Conservation (phyloP, 2,888 invertebrate species). For the Pollenia griseotomentosa region DNA sequence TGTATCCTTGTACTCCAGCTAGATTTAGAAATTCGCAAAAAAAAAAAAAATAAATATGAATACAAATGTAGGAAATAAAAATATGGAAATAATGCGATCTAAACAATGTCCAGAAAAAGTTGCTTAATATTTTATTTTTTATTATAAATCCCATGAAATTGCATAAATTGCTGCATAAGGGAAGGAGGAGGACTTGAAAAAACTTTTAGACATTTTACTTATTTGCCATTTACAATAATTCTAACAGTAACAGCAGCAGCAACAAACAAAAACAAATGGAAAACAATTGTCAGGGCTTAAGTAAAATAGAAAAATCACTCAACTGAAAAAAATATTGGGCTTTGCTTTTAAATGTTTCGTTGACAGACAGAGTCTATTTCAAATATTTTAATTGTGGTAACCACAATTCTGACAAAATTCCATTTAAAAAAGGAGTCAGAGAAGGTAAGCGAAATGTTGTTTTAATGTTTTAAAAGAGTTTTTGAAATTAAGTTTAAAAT, state of each 20-base stretch:
- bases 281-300: constrained; percentile 44
- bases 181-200: background rate
- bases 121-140: constrained; percentile 21
- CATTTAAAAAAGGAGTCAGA: background rate
- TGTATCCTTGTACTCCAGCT: constrained; percentile 7
- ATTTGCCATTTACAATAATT: constrained; percentile 60
- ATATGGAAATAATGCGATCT: constrained; percentile 27
- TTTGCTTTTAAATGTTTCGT: constrained; percentile 32
- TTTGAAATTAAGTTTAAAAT: no score
- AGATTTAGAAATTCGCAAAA: constrained; percentile 27
- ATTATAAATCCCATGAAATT: constrained; percentile 50
- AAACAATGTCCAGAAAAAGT: constrained; percentile 43
- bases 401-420: constrained; percentile 19
- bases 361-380: constrained; percentile 29
- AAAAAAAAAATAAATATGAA: background rate
- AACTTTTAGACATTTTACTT: constrained; percentile 30
- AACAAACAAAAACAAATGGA: constrained; percentile 18
- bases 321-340: constrained; percentile 12
- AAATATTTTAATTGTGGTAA: constrained; percentile 27
- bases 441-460: background rate
- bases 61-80: constrained; percentile 10
- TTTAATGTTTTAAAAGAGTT: no score
- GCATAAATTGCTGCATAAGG: constrained; percentile 23
- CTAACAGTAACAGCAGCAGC: constrained; percentile 16
- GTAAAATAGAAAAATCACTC: constrained; percentile 34